phyloP scores from a whole-genome alignment of 2,888 invertebrate genomes.

The Formica aserva region DNA sequence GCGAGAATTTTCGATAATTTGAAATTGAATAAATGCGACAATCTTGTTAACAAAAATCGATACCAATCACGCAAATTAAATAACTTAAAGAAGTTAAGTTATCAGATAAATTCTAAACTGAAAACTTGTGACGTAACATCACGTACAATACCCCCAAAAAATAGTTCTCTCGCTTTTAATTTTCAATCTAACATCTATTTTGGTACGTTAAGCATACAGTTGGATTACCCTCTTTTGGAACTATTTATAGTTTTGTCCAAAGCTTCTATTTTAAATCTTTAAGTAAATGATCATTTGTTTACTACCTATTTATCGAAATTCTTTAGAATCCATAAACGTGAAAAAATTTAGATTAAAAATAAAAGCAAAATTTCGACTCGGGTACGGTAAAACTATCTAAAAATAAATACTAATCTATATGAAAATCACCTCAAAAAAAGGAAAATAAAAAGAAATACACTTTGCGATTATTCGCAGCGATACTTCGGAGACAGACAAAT shows the following conservation, averaged over 20 bases:
- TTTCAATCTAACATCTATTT: no score
- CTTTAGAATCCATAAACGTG: background rate
- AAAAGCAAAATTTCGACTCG: background rate
- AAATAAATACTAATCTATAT: background rate
- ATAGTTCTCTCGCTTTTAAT: no score
- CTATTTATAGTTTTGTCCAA: no score
- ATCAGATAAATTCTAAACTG: conserved; percentile 10
- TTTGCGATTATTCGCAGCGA: conserved; percentile 4
- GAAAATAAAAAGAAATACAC: background rate
- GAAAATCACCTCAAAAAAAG: background rate
- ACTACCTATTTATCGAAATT: no score
- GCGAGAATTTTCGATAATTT: conserved; percentile 6
- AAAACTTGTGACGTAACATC: background rate
- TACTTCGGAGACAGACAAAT: conserved; percentile 22
- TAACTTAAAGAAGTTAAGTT: background rate
- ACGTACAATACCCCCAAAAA: background rate
- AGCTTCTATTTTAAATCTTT: no score
- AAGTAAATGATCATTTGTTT: no score
- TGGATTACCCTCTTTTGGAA: no score
- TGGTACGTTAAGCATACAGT: no score
- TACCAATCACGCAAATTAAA: background rate
- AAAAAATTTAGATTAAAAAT: background rate
- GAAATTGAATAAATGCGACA: background rate
- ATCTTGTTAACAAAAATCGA: background rate
- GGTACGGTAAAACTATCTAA: background rate